Base-by-base conservation (phyloP, 2,113 vertebrate genomes). In the Triplophysa tibetana region DNA sequence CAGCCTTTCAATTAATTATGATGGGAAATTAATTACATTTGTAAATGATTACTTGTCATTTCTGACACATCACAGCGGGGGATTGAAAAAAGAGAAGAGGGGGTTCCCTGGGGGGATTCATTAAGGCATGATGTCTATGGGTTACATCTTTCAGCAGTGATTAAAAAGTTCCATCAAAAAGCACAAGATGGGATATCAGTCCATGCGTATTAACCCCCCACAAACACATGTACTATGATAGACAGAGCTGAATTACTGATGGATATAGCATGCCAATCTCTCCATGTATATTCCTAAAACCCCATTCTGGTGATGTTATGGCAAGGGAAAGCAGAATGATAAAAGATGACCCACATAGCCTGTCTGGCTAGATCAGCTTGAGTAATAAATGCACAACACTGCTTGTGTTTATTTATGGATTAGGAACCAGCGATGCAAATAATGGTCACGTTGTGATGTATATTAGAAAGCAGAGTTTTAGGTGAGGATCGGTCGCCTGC, bases 341-440 rank as follows among this genome's bases (percentile, higher is more conserved):
- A 80, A 85, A 78, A 70, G 78, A 82, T 73, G 63, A 75, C 72
- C 77, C 33, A 73, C 80, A 85, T 82, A 81, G 79, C 83, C 70
- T 82, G 83, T 84, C 80, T 79, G 33, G 63, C 66, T 33, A 38
- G 48, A 84, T 84, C 72, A 79, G 58, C 45, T 48, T 52, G 66
- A 70, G 77, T 68, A 77, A 82, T 58, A 82, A 80, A 80, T 80
- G 74, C 41, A 75, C 69, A 64, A 73, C 69, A 62, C 73, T 70
- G 62, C 60, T 50, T 64, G 54, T 67, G 81, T 77, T 78, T 80
- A 82, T 82, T 85, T 85, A 83, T 79, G 50, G 64, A 60, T 65
- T 48, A 61, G 58, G 54, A 78, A 64, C 73, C 81, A 70, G 74
- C 78, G 78, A 82, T 79, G 77, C 76, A 77, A 80, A 77, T 33